A percentile compares a stretch with the other conserved stretches of the same genome.
phyloP scores from a whole-genome alignment of 2,888 invertebrate species.

The Polylopha cassiicola region DNA sequence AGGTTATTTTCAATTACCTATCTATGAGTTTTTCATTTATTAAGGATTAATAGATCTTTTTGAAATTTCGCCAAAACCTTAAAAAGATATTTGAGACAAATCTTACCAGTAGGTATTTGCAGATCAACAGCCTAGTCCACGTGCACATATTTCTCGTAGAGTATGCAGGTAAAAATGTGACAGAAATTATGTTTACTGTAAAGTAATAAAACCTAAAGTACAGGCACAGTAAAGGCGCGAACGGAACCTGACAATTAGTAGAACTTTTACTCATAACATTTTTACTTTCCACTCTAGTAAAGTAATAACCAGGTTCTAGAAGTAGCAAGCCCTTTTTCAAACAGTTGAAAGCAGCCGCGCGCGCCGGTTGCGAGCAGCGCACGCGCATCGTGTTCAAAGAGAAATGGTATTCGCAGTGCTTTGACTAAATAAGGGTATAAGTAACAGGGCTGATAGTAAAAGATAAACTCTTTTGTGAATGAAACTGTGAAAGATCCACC shows the following conservation, averaged over 20 bases:
- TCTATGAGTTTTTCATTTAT: constrained; percentile 15
- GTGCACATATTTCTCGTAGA: no score
- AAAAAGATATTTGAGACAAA: no score
- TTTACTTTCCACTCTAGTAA: constrained; percentile 53
- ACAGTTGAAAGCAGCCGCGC: constrained; percentile 47
- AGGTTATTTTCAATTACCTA: constrained; percentile 21
- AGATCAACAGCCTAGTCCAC: no score
- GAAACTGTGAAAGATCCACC: no score
- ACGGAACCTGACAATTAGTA: constrained; percentile 9
- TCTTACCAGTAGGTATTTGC: no score
- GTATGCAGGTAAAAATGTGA: no score
- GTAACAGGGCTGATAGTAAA: constrained; percentile 9
- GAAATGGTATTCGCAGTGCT: constrained; percentile 26
- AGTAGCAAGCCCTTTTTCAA: constrained; percentile 55
- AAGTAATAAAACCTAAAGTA: no score
- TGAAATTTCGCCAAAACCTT: constrained; percentile 2
- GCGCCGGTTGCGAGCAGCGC: constrained; percentile 32
- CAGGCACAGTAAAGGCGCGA: no score
- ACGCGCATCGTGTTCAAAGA: no score
- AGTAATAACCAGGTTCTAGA: constrained; percentile 34
- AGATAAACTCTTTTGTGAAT: no score
- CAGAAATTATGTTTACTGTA: no score
- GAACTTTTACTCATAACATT: constrained; percentile 51
- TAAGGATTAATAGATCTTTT: background rate
- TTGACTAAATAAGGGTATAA: constrained; percentile 11